Base-by-base conservation (phyloP, 2,797 vertebrate species). In the Alectoris magna region DNA sequence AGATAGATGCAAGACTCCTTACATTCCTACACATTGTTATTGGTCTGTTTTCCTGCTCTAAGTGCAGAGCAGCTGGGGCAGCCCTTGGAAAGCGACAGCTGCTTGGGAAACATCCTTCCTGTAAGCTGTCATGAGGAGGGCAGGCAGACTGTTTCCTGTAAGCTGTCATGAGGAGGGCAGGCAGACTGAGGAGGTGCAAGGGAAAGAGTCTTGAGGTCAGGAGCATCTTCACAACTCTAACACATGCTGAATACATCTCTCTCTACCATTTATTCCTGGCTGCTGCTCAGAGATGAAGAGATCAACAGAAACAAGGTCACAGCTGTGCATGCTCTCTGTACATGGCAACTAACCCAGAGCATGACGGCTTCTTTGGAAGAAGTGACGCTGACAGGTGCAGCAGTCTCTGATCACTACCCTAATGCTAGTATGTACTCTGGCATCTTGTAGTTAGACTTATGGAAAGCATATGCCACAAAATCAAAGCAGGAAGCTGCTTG, bases 391-490 rank as follows among this genome's bases (percentile, higher is more conserved):
- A 29, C 84, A 93, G 84, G 55, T 85, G 78, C 63, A 80, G 67
- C n/a, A 41, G 49, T 55, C 64, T 85, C 83, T 53, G 53, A 23
- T 58, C 77, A 6, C 48, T 55, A 69, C 44, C 31, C 39, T 39
- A 36, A 68, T 15, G 46, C 66, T 75, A 80, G 58, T 87, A 84
- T 1, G 3, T 5, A 16, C 39, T 39, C 78, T 87, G 78, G 58
- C 62, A 84, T 63, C 72, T 74, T 43, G 34, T 10, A 91, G 69
- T 0, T 6, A 73, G 49, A 72, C 21, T 43, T 72, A 72, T n/a
- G 68, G 72, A 89, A 94, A 93, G 66, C 26, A 81, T 75, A 18
- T 81, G 55, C 75, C 80, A 68, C 77, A 93, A 90, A 94, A 90
- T 63, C 78, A 67, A 93, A 83, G 88, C 48, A 72, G 72, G 23